phyloP scores from a whole-genome alignment of 2,113 vertebrate genomes.

The Zosterops japonicus region DNA sequence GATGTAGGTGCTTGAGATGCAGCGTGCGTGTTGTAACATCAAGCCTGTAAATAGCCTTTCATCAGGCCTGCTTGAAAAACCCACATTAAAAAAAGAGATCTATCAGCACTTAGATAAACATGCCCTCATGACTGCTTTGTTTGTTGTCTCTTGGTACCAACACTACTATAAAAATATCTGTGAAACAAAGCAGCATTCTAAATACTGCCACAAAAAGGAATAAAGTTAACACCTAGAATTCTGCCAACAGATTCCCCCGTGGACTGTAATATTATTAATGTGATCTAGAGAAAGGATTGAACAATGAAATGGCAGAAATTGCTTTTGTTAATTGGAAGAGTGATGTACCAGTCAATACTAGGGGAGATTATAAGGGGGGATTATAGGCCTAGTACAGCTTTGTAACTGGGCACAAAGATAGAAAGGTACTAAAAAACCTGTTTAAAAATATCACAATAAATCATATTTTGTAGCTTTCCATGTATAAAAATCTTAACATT shows the following conservation, averaged over 20 bases:
- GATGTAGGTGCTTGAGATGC: constrained; percentile 4
- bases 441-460: background rate
- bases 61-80: constrained; percentile 10
- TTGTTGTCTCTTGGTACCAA: constrained; percentile 19
- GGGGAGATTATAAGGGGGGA: background rate
- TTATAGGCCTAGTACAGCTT: background rate
- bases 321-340: background rate
- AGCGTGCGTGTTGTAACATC: background rate
- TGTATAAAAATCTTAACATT: background rate
- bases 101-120: constrained; percentile 36
- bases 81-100: background rate
- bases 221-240: constrained; percentile 24
- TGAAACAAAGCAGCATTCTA: constrained; percentile 11
- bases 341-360: background rate
- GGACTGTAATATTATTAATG: background rate
- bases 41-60: constrained; percentile 21
- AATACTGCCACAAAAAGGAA: background rate
- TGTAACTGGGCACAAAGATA: background rate
- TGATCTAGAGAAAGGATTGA: background rate
- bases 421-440: background rate
- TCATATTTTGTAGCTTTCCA: background rate
- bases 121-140: background rate
- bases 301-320: background rate
- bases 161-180: constrained; percentile 15
- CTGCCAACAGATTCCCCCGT: background rate